Conservation (phyloP, 2,797 vertebrate species). For the Zenarchopterus dispar region DNA sequence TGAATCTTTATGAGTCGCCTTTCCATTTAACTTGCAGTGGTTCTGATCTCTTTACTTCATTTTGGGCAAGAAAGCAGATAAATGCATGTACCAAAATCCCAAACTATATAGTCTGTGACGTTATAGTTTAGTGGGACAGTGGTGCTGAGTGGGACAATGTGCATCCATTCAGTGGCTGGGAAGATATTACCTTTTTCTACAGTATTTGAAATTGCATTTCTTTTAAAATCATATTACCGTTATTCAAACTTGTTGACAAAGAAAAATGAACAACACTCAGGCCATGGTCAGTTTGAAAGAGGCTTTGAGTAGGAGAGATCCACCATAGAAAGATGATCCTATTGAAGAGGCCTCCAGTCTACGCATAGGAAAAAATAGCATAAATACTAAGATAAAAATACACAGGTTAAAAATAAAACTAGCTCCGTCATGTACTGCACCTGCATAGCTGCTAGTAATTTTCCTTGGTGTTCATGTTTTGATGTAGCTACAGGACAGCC, state of each 20-base stretch:
- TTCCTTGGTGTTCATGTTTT: conserved; percentile 50
- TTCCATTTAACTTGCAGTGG: no score
- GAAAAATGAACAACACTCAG: neutral
- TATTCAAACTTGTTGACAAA: conserved; percentile 3
- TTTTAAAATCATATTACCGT: neutral
- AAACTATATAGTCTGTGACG: no score
- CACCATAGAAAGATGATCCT: conserved; percentile 40
- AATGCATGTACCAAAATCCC: no score
- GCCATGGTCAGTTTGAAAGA: conserved; percentile 11
- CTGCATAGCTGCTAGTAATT: conserved; percentile 27
- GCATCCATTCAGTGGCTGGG: no score
- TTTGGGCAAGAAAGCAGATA: no score
- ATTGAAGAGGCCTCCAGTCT: conserved; percentile 37
- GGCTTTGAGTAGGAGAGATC: conserved; percentile 11
- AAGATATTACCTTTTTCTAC: neutral
- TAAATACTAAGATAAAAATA: conserved; percentile 71
- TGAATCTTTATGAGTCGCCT: no score
- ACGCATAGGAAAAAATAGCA: conserved; percentile 66
- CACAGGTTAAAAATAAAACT: conserved; percentile 67
- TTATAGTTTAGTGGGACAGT: no score
- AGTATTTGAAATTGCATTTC: neutral
- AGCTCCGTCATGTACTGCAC: conserved; percentile 38
- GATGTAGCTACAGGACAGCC: conserved; percentile 12
- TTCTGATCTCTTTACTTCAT: no score
- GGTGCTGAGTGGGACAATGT: no score